Percentiles rank a stretch among this genome's conserved stretches.
Conservation (phyloP, 2,113 vertebrate species). For the Phylloscopus whistleri region DNA sequence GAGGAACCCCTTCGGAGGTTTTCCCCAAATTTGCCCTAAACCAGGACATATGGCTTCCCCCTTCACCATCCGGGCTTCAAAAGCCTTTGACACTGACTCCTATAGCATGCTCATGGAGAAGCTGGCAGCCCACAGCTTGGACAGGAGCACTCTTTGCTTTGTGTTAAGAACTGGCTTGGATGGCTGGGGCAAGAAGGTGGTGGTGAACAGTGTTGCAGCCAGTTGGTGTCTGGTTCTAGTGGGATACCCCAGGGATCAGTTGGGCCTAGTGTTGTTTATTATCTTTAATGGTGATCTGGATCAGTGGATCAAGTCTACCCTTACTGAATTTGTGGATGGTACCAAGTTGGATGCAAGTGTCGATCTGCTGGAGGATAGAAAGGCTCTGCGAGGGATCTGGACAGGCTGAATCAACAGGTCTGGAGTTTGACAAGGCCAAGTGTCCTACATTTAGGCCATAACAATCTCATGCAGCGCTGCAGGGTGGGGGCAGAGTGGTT, state of each 20-base stretch:
- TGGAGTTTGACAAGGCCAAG: background rate
- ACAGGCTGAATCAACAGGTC: background rate
- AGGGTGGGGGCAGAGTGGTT: background rate
- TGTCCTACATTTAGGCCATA: background rate
- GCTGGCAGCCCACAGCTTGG: background rate
- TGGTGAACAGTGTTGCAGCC: background rate
- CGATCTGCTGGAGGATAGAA: background rate
- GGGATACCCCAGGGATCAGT: background rate
- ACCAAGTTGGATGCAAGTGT: background rate
- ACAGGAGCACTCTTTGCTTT: background rate
- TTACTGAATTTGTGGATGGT: background rate
- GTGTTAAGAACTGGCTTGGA: background rate
- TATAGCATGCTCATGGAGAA: background rate
- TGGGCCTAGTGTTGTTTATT: background rate
- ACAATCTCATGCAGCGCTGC: accelerated
- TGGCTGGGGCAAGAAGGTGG: background rate
- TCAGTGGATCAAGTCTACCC: background rate
- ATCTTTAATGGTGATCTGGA: background rate
- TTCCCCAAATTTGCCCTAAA: too few species aligned
- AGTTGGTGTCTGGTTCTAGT: background rate
- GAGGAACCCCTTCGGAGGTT: too few species aligned
- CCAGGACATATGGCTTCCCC: accelerated
- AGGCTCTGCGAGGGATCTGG: background rate
- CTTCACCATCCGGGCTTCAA: background rate
- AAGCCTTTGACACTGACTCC: background rate